These are phyloP conservation scores for Paracentrotus lividus DNA, from an alignment of 53 echinoderm and acorn worm genomes.

Conservation along the genomic window DNA sequence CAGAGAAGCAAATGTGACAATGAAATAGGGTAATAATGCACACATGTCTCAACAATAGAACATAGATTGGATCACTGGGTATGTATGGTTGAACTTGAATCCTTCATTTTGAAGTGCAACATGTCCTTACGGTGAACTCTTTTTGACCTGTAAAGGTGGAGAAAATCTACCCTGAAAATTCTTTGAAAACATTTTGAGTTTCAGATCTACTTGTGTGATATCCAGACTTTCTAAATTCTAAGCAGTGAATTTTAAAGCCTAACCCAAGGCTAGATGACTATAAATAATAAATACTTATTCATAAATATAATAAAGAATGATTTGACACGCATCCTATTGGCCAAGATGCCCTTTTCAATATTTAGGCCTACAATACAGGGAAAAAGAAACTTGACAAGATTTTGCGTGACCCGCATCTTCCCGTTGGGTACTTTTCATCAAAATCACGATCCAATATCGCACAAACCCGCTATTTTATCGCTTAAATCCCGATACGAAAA, in stretches of 20 bases:
- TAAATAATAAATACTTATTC: too few species aligned
- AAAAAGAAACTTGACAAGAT: too few species aligned
- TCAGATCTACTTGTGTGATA: neutral
- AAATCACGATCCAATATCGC: too few species aligned
- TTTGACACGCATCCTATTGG: neutral
- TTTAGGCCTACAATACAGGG: too few species aligned
- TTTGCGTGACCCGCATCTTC: too few species aligned
- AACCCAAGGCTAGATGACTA: neutral
- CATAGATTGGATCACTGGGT: neutral
- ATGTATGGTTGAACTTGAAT: neutral
- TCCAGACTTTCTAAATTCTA: neutral
- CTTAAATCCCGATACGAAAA: too few species aligned
- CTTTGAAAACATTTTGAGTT: neutral
- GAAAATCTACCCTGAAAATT: neutral
- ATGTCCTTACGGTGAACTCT: neutral
- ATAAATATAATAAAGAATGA: too few species aligned
- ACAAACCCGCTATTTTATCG: too few species aligned
- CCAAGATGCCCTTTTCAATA: too few species aligned
- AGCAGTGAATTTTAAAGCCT: neutral
- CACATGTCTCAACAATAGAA: neutral
- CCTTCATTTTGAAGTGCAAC: neutral
- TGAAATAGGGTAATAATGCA: neutral
- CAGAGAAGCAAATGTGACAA: constrained; percentile 11
- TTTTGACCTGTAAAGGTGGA: neutral
- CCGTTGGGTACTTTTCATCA: too few species aligned